Percentiles rank a stretch among this genome's conserved stretches.
phyloP scores from a whole-genome alignment of 2,797 vertebrate genomes.

The Clarias platycephalus region DNA sequence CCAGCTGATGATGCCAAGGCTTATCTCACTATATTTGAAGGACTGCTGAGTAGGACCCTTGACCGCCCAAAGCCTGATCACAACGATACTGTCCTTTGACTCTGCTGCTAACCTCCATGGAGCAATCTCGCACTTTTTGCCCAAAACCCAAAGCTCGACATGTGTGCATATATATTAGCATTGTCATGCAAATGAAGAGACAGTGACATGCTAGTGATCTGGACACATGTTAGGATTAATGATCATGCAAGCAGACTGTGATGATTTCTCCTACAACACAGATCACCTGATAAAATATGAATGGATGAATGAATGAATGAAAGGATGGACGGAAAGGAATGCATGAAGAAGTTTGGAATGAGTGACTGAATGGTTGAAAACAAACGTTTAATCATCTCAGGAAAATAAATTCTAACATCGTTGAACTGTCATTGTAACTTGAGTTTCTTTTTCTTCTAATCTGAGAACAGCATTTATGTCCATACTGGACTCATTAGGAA shows the following conservation, averaged over 20 bases:
- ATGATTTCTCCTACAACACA: not conserved
- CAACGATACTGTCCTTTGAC: too few relatives aligned
- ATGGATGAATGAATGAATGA: not conserved
- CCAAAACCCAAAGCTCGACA: too few relatives aligned
- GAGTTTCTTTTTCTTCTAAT: not conserved
- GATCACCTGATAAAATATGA: not conserved
- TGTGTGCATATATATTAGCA: too few relatives aligned
- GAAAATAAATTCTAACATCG: not conserved
- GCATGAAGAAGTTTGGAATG: not conserved
- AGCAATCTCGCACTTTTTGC: too few relatives aligned
- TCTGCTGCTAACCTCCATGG: too few relatives aligned
- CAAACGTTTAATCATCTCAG: not conserved
- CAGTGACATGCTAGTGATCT: not conserved
- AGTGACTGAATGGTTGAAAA: too few relatives aligned
- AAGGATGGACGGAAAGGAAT: not conserved
- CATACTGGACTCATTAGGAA: too few relatives aligned
- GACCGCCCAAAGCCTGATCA: too few relatives aligned
- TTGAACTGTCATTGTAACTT: not conserved
- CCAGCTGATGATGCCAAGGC: too few relatives aligned
- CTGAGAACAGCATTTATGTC: too few relatives aligned
- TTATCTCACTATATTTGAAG: too few relatives aligned
- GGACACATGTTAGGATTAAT: not conserved
- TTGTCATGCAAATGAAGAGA: not conserved
- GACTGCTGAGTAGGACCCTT: too few relatives aligned
- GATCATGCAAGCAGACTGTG: not conserved